Percentiles rank a stretch among this genome's conserved stretches.
Conservation (phyloP, 2,113 vertebrate genomes). For the Dromiciops gliroides region DNA sequence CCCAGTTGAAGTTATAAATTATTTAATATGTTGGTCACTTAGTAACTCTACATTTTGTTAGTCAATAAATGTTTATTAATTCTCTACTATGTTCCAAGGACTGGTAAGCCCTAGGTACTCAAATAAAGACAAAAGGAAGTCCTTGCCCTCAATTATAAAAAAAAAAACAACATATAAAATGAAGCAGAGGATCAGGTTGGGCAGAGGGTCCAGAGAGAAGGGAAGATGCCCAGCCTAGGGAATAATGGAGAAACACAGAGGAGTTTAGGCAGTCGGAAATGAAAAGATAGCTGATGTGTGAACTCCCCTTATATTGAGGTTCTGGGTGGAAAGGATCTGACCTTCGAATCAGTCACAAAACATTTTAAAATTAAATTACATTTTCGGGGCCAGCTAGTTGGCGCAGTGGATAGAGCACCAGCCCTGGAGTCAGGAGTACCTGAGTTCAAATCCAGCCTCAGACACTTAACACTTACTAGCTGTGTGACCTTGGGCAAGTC, state of each 20-base stretch:
- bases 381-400: no score
- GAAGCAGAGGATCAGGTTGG: neutral
- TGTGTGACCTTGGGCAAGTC: no score
- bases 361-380: neutral
- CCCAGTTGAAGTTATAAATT: neutral
- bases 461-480: no score
- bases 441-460: no score
- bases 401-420: no score
- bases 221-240: neutral
- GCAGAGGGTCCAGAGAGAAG: accelerated
- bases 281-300: neutral
- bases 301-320: neutral
- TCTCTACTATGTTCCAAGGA: neutral
- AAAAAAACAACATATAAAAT: neutral
- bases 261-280: neutral
- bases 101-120: neutral
- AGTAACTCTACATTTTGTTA: neutral
- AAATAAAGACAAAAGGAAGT: neutral
- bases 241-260: neutral
- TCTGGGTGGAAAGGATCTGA: neutral
- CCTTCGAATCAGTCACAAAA: neutral
- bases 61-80: neutral
- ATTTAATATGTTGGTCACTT: neutral
- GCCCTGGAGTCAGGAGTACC: no score
- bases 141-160: neutral